Conservation (phyloP, 2,888 invertebrate genomes). For the Machimus rusticus region DNA sequence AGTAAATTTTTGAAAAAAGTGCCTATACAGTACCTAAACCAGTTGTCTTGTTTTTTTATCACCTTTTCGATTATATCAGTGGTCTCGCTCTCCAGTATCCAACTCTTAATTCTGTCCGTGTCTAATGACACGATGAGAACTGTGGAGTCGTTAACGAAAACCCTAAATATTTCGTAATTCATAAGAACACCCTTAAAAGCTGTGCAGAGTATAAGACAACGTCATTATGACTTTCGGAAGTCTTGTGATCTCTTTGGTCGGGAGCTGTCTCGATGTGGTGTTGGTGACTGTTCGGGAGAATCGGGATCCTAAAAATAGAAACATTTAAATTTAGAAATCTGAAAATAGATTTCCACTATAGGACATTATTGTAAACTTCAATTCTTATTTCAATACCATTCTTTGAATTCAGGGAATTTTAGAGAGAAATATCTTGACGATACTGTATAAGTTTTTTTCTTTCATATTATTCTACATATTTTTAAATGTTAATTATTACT, state of each 20-base stretch:
- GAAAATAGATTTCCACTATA: too few species aligned
- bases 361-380: too few species aligned
- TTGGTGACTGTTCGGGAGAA: neutral
- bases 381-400: too few species aligned
- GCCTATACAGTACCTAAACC: neutral
- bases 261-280: neutral
- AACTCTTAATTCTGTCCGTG: neutral
- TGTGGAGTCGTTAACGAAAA: neutral
- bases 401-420: too few species aligned
- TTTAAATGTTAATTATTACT: too few species aligned
- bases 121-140: neutral
- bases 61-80: constrained; percentile 29
- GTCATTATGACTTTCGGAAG: constrained; percentile 18
- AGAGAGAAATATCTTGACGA: too few species aligned
- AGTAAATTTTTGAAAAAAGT: constrained; percentile 23
- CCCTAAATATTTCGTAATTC: neutral
- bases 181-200: constrained; percentile 9
- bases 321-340: neutral
- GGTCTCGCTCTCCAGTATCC: neutral
- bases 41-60: constrained; percentile 12
- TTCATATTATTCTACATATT: too few species aligned
- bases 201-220: neutral
- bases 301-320: neutral
- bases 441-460: too few species aligned
- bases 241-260: constrained; percentile 38